Evolutionary conservation across 1,140 invertebrate genomes (phyloP).

Genomic region (Parapsyche elsis): DNA sequence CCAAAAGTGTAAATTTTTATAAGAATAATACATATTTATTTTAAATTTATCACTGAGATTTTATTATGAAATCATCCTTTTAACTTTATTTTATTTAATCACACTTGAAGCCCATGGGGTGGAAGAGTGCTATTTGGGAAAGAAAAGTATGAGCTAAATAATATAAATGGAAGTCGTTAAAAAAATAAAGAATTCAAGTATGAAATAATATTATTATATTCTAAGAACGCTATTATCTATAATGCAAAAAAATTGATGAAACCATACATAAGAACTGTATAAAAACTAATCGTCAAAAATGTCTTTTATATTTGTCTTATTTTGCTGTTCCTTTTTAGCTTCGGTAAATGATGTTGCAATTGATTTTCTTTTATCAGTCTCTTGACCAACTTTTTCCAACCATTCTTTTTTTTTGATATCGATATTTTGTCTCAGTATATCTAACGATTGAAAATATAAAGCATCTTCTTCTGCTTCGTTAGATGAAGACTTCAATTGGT

Average conservation of each 20-base stretch:
- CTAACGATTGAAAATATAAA: slow-evolving; percentile 60
- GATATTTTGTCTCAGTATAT: slow-evolving; percentile 56
- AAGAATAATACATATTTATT: not conserved
- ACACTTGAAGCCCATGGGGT: too few relatives aligned
- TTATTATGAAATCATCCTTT: too few relatives aligned
- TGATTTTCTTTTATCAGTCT: slow-evolving; percentile 46
- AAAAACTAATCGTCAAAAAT: slow-evolving; percentile 58
- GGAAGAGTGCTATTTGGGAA: too few relatives aligned
- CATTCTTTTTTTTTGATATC: slow-evolving; percentile 14
- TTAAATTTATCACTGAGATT: too few relatives aligned
- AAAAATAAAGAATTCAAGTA: too few relatives aligned
- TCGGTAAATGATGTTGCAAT: slow-evolving; percentile 58
- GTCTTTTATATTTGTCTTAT: slow-evolving; percentile 59
- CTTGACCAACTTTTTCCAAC: not conserved
- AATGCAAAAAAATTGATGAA: too few relatives aligned
- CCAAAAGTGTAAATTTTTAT: not conserved
- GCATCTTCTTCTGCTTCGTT: slow-evolving; percentile 66
- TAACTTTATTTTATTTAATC: too few relatives aligned
- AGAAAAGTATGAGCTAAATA: too few relatives aligned
- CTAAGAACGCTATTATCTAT: not conserved
- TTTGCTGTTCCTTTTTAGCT: slow-evolving; percentile 44
- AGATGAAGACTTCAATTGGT: slow-evolving; percentile 67
- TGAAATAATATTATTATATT: not conserved
- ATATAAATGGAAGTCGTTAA: too few relatives aligned
- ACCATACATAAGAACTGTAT: not conserved